These are phyloP conservation scores for Masnerella sp. DNA, from an alignment of 2,888 invertebrate genomes.

Conservation along the genomic window DNA sequence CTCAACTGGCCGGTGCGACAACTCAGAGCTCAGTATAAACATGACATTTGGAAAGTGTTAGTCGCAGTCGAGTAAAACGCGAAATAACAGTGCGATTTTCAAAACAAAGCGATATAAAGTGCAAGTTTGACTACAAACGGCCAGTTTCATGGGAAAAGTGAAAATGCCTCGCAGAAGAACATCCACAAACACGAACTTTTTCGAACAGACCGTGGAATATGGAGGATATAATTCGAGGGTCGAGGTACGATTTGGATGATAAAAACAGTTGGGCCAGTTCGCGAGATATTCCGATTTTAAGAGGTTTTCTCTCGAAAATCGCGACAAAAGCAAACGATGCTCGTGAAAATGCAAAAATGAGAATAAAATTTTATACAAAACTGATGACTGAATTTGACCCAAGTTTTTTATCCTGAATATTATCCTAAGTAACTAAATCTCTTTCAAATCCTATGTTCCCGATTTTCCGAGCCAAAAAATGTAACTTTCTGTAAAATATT, in stretches of 20 bases:
- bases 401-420: no score
- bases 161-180: slow-evolving; percentile 45
- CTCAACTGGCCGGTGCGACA: no score
- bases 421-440: no score
- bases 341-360: no score
- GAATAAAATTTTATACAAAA: no score
- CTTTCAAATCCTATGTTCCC: no score
- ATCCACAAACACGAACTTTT: slow-evolving; percentile 34
- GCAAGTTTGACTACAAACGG: not conserved
- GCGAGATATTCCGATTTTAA: not conserved
- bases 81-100: not conserved
- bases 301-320: not conserved
- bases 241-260: slow-evolving; percentile 41
- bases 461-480: no score
- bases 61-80: not conserved
- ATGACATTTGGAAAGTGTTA: no score
- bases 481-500: no score
- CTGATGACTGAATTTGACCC: no score
- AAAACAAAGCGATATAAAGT: not conserved
- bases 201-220: slow-evolving; percentile 39
- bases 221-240: slow-evolving; percentile 35
- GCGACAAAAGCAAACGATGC: no score
- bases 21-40: no score
- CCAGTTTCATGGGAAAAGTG: slow-evolving; percentile 48
- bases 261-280: not conserved